Conservation (phyloP, 92 coral and sea anemone species). For the Bergia sp. region DNA sequence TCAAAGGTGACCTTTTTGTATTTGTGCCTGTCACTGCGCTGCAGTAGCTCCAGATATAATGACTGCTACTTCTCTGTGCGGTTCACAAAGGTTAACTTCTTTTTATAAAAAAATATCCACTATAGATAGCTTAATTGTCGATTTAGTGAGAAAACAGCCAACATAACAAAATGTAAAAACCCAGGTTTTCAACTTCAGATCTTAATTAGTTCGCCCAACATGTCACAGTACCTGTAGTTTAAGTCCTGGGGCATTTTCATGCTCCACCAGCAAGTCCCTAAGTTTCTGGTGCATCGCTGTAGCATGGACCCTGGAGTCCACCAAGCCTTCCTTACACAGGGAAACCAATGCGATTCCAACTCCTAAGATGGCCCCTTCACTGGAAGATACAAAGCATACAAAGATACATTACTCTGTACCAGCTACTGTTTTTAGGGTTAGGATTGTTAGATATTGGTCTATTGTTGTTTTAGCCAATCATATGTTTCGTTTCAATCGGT, state of each 20-base stretch:
- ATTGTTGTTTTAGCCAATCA: no score
- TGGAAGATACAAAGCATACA: conserved; percentile 12
- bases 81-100: no score
- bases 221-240: conserved; percentile 74
- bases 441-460: no score
- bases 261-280: conserved; percentile 55
- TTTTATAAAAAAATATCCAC: no score
- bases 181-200: neutral
- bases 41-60: no score
- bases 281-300: conserved; percentile 71
- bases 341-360: conserved; percentile 86
- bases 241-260: conserved; percentile 57
- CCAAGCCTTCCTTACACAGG: conserved; percentile 73
- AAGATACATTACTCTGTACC: neutral
- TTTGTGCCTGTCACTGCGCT: no score
- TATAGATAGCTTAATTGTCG: no score
- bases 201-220: neutral
- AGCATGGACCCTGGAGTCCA: conserved; percentile 81
- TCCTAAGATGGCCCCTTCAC: conserved; percentile 92
- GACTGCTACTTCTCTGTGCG: no score
- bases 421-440: no score
- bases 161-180: neutral
- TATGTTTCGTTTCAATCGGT: no score
- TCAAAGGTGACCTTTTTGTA: no score
- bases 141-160: no score